Conservation (phyloP, 2,113 vertebrate genomes). For the Jaculus jaculus region DNA sequence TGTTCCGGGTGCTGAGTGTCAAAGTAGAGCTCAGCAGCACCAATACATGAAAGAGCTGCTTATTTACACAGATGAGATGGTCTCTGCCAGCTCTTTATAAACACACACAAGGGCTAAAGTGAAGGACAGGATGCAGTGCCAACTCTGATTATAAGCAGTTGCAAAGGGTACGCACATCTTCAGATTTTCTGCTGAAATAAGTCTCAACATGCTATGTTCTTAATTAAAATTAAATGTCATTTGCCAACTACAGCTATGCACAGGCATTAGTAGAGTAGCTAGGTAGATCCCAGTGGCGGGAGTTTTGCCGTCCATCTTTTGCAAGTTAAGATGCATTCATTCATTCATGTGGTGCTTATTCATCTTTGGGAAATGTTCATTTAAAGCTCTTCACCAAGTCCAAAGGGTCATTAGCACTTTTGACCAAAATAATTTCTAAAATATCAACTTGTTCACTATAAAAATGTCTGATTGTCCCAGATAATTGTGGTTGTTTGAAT, state of each 20-base stretch:
- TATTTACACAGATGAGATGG: not conserved
- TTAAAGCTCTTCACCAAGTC: not conserved
- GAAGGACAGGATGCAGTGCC: not conserved
- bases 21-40: not conserved
- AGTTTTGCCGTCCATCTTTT: not conserved
- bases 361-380: not conserved
- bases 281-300: not conserved
- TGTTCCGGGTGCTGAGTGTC: not conserved
- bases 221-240: slow-evolving; percentile 21
- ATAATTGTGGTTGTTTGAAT: not conserved
- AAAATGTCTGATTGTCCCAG: not conserved
- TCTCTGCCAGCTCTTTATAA: not conserved
- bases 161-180: not conserved
- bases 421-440: slow-evolving; percentile 14
- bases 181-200: not conserved
- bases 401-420: not conserved
- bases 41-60: not conserved
- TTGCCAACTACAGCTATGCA: not conserved
- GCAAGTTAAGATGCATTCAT: not conserved
- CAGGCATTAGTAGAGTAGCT: not conserved
- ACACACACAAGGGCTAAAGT: not conserved
- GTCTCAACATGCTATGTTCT: not conserved
- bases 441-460: not conserved
- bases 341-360: not conserved
- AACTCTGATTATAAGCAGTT: not conserved